A percentile compares a stretch with the other conserved stretches of the same genome.
Conservation (phyloP, 1,140 invertebrate species). For the Microplitis demolitor region DNA sequence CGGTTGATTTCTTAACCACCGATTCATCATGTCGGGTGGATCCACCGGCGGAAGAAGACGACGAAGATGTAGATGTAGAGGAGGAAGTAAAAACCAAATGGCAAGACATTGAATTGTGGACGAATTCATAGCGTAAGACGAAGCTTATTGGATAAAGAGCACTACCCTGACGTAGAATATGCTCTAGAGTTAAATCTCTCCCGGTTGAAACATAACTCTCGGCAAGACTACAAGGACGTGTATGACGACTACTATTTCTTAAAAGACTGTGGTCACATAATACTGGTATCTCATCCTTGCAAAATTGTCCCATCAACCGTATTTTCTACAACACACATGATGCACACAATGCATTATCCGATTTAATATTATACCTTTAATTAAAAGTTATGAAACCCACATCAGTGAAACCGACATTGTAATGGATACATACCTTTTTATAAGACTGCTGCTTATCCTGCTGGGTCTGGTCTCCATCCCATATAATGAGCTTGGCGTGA, state of each 20-base stretch:
- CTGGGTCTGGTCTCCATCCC: slow-evolving; percentile 69
- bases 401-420: not conserved
- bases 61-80: slow-evolving; percentile 33
- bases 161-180: slow-evolving; percentile 76
- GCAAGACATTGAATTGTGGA: slow-evolving; percentile 66
- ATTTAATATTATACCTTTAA: too few relatives aligned
- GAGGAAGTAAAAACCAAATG: slow-evolving; percentile 63
- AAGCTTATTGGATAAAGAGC: slow-evolving; percentile 79
- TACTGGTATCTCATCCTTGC: slow-evolving; percentile 74
- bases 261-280: slow-evolving; percentile 77
- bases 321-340: slow-evolving; percentile 51
- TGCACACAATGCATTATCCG: too few relatives aligned
- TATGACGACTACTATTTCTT: slow-evolving; percentile 74
- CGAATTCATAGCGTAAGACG: slow-evolving; percentile 80
- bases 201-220: slow-evolving; percentile 80
- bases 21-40: slow-evolving; percentile 9
- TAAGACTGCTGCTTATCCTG: slow-evolving; percentile 45
- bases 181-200: slow-evolving; percentile 73
- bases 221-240: slow-evolving; percentile 73
- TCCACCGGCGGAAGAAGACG: slow-evolving; percentile 16
- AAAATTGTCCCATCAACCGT: slow-evolving; percentile 74
- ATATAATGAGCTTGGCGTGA: slow-evolving; percentile 74
- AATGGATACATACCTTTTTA: slow-evolving; percentile 42
- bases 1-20: slow-evolving; percentile 27
- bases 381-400: too few relatives aligned